Percentiles rank a stretch among this genome's conserved stretches.
phyloP scores from a whole-genome alignment of 2,888 invertebrate species.

The Eupithecia centaureata region DNA sequence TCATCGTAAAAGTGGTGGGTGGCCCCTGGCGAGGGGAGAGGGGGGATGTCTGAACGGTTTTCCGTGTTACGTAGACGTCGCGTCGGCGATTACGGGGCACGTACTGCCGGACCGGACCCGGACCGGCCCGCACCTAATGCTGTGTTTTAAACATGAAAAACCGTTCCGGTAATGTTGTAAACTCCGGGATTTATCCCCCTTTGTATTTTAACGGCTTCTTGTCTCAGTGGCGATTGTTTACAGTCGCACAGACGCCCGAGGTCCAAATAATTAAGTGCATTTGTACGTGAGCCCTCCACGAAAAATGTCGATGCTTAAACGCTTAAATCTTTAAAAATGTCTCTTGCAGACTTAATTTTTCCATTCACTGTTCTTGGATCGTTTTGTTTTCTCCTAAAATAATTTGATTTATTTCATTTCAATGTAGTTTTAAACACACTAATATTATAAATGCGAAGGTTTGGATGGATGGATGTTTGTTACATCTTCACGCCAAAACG shows the following conservation, averaged over 20 bases:
- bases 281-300: conserved; percentile 35
- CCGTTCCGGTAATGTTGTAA: conserved; percentile 79
- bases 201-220: conserved; percentile 61
- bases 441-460: too few species aligned
- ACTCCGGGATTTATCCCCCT: conserved; percentile 65
- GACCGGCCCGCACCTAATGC: conserved; percentile 73
- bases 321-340: conserved; percentile 32
- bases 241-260: conserved; percentile 38
- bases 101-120: conserved; percentile 60
- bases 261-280: conserved; percentile 42
- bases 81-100: conserved; percentile 79
- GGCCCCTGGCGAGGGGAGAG: conserved; percentile 47
- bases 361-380: background rate
- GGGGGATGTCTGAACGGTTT: conserved; percentile 81
- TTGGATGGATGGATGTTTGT: too few species aligned
- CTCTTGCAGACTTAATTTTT: conserved; percentile 26
- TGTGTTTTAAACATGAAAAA: conserved; percentile 82
- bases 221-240: conserved; percentile 51
- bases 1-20: conserved; percentile 83
- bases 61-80: conserved; percentile 81
- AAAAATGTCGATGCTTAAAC: conserved; percentile 33
- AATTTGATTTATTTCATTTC: background rate
- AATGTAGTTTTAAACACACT: background rate
- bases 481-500: too few species aligned
- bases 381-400: background rate